A percentile compares a stretch with the other conserved stretches of the same genome.
Evolutionary conservation across 2,797 vertebrate species (phyloP).

Genomic region (Mus caroli): DNA sequence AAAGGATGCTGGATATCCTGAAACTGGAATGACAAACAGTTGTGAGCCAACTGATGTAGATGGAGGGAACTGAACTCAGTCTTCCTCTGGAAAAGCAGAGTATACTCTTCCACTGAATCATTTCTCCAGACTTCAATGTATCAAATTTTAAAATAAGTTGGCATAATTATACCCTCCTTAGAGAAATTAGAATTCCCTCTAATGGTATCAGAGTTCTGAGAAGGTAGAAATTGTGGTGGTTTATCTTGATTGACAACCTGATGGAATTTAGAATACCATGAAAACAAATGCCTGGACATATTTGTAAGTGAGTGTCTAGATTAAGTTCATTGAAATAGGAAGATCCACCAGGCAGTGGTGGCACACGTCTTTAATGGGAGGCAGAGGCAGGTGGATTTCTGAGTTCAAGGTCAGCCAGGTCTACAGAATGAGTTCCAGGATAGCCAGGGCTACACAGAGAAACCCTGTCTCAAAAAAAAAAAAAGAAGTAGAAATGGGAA

Average conservation of each 20-base stretch:
- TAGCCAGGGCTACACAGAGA: too few species aligned
- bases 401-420: too few species aligned
- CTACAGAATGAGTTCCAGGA: too few species aligned
- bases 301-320: too few species aligned
- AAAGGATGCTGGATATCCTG: neutral
- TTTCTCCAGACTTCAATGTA: neutral
- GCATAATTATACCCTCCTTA: conserved; percentile 2
- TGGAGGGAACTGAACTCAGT: neutral
- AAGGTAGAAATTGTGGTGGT: neutral
- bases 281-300: too few species aligned
- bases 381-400: too few species aligned
- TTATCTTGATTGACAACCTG: neutral
- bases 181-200: neutral
- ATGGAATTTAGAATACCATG: neutral
- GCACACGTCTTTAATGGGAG: too few species aligned
- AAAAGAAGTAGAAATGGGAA: neutral
- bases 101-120: neutral
- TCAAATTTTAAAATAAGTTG: conserved; percentile 30
- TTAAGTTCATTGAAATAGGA: too few species aligned
- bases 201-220: conserved; percentile 10
- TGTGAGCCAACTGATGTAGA: neutral
- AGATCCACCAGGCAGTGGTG: too few species aligned
- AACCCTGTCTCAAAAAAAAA: too few species aligned
- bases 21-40: neutral
- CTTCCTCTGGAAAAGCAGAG: neutral